These are phyloP conservation scores for Caenorhabditis afra DNA, from an alignment of 2,888 invertebrate genomes.

Conservation along the genomic window DNA sequence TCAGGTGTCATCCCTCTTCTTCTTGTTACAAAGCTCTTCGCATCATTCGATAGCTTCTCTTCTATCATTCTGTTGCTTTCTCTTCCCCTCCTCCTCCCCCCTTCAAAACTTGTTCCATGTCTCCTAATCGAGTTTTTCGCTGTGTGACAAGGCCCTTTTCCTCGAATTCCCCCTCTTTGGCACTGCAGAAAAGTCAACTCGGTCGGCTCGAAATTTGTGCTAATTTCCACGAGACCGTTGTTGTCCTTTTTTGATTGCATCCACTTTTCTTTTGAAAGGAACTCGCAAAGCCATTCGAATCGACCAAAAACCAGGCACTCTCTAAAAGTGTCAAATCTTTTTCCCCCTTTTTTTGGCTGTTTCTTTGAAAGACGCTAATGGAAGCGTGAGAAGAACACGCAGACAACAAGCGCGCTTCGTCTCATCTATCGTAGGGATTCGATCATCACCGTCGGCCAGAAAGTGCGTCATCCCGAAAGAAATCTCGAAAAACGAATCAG, in stretches of 20 bases:
- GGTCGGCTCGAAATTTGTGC: slow-evolving; percentile 25
- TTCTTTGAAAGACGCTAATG: slow-evolving; percentile 16
- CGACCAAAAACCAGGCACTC: neutral
- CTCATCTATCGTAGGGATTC: neutral
- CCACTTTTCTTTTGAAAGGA: slow-evolving; percentile 6
- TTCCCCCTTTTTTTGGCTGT: neutral
- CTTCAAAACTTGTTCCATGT: slow-evolving; percentile 4
- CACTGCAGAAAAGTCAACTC: neutral
- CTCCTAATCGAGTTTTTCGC: slow-evolving; percentile 19
- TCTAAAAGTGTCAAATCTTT: neutral
- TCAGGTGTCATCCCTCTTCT: slow-evolving; percentile 47
- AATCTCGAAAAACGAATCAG: neutral
- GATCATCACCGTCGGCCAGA: neutral
- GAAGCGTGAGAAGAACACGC: slow-evolving; percentile 38
- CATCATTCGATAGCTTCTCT: slow-evolving; percentile 22
- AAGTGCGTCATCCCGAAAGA: too few species aligned
- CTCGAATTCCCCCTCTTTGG: neutral
- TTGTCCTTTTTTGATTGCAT: slow-evolving; percentile 25
- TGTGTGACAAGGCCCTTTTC: neutral
- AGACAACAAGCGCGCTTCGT: slow-evolving; percentile 8
- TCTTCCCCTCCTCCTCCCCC: neutral
- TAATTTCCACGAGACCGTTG: slow-evolving; percentile 11
- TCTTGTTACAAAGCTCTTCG: slow-evolving; percentile 28
- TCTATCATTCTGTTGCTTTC: slow-evolving; percentile 17
- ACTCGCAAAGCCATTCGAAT: neutral